Conservation (phyloP, 2,888 invertebrate genomes). For the Agriopis marginaria region DNA sequence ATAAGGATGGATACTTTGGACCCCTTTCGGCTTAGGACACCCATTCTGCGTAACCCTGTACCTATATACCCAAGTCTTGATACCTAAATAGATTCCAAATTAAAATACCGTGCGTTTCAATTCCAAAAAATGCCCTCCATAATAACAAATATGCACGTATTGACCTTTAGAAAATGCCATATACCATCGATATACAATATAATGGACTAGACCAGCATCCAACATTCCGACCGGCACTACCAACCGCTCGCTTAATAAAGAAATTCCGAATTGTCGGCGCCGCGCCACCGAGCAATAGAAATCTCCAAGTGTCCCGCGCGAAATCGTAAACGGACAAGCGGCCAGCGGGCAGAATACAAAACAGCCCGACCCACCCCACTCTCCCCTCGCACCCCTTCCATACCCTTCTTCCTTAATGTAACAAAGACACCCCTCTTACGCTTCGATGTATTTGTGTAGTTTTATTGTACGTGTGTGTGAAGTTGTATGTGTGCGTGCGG, state of each 20-base stretch:
- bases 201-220: background rate
- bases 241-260: constrained; percentile 72
- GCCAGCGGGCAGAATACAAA: constrained; percentile 82
- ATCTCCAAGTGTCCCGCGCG: constrained; percentile 83
- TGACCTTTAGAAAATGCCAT: too few species aligned
- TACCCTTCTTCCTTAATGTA: constrained; percentile 85
- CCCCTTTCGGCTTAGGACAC: too few species aligned
- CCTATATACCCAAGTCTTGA: too few species aligned
- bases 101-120: too few species aligned
- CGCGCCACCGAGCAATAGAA: constrained; percentile 72
- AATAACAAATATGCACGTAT: too few species aligned
- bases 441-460: constrained; percentile 76
- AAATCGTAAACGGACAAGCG: constrained; percentile 82
- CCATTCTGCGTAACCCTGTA: too few species aligned
- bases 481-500: constrained; percentile 54
- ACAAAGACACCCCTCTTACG: constrained; percentile 85
- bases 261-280: constrained; percentile 74
- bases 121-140: too few species aligned
- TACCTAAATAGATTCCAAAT: too few species aligned
- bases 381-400: constrained; percentile 63
- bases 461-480: constrained; percentile 68
- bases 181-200: too few species aligned
- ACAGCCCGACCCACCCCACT: constrained; percentile 63
- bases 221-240: constrained; percentile 42
- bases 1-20: too few species aligned